Evolutionary conservation across 2,113 vertebrate genomes (phyloP).

Genomic region (Ictalurus furcatus): DNA sequence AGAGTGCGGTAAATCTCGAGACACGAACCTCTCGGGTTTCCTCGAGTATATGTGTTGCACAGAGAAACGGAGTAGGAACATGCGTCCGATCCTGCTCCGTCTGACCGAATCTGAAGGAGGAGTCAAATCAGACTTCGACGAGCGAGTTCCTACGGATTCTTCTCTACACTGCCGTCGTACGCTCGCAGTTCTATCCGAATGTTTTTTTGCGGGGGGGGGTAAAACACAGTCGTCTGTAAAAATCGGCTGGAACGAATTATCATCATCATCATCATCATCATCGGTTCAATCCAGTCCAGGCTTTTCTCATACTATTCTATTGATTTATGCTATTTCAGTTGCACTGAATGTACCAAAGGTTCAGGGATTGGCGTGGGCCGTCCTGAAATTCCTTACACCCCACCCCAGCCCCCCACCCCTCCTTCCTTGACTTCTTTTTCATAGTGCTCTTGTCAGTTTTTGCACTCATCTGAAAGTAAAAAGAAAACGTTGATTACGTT

Average conservation of each 20-base stretch:
- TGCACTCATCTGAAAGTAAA: conserved; percentile 10
- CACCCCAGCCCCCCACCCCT: not conserved
- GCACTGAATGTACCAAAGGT: conserved; percentile 65
- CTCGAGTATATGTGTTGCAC: not conserved
- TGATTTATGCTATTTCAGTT: conserved; percentile 40
- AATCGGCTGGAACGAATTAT: not conserved
- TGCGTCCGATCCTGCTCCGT: not conserved
- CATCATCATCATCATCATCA: not conserved
- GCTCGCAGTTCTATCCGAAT: not conserved
- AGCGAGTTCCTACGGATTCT: not conserved
- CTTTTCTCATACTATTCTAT: not conserved
- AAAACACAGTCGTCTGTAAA: not conserved
- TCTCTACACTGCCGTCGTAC: not conserved
- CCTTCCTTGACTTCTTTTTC: conserved; percentile 4
- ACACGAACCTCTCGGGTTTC: not conserved
- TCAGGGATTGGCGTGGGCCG: conserved; percentile 40
- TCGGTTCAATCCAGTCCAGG: not conserved
- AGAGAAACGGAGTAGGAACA: not conserved
- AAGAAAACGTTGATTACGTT: conserved; percentile 1
- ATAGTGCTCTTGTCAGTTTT: conserved; percentile 14
- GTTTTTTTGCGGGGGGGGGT: not conserved
- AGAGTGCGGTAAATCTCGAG: not conserved
- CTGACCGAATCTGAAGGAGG: not conserved
- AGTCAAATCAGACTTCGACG: not conserved
- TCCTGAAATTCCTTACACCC: not conserved